These are phyloP conservation scores for Polyommatus iphigenia DNA, from an alignment of 2,888 invertebrate genomes.

Conservation along the genomic window DNA sequence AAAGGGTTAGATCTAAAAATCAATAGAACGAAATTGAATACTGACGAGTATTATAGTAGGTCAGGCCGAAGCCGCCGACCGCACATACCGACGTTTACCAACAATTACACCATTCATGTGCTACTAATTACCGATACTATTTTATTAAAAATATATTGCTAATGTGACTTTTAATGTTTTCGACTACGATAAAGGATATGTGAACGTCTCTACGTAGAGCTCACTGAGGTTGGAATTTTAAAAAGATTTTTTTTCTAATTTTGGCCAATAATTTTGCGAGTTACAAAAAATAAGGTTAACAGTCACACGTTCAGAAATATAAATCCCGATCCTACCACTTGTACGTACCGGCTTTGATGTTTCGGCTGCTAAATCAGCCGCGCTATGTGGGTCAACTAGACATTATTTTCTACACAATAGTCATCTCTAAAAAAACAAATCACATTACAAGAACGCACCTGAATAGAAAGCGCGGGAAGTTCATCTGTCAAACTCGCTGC, in stretches of 20 bases:
- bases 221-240: neutral
- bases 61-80: constrained; percentile 16
- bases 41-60: constrained; percentile 9
- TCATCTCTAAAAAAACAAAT: constrained; percentile 45
- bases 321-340: constrained; percentile 24
- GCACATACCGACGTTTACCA: constrained; percentile 19
- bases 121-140: neutral
- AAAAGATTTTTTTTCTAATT: neutral
- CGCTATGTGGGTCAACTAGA: constrained; percentile 19
- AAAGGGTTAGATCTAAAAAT: constrained; percentile 4
- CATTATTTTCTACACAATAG: constrained; percentile 31
- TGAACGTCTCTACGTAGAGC: neutral
- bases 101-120: neutral
- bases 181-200: neutral
- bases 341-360: constrained; percentile 27
- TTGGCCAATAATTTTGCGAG: neutral
- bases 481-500: constrained; percentile 68
- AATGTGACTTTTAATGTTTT: neutral
- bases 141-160: neutral
- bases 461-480: constrained; percentile 68
- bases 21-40: constrained; percentile 24
- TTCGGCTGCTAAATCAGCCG: constrained; percentile 15
- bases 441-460: constrained; percentile 70
- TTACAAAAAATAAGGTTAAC: constrained; percentile 29
- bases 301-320: constrained; percentile 21